phyloP scores from a whole-genome alignment of 2,888 invertebrate species.

The Cheilosia grossa region DNA sequence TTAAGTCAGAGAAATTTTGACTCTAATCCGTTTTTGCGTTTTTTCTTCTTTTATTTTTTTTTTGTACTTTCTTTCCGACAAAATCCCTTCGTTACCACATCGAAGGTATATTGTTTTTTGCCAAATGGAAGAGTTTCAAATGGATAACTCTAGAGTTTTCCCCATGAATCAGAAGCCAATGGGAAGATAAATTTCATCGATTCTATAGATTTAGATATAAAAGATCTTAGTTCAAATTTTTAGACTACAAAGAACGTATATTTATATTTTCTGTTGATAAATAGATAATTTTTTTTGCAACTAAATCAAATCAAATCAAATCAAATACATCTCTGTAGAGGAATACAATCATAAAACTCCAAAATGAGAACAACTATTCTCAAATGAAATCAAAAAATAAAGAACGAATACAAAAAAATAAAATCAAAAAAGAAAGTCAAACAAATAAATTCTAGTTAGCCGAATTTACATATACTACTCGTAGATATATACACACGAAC shows the following conservation, averaged over 20 bases:
- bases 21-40: slow-evolving; percentile 59
- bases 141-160: slow-evolving; percentile 88
- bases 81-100: slow-evolving; percentile 38
- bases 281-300: slow-evolving; percentile 33
- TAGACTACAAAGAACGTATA: slow-evolving; percentile 14
- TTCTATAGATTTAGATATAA: slow-evolving; percentile 23
- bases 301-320: slow-evolving; percentile 16
- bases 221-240: slow-evolving; percentile 52
- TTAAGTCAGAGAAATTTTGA: slow-evolving; percentile 41
- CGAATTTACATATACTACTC: slow-evolving; percentile 59
- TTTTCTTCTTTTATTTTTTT: slow-evolving; percentile 26
- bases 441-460: slow-evolving; percentile 56
- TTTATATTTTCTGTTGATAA: slow-evolving; percentile 41
- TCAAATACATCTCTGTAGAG: slow-evolving; percentile 62
- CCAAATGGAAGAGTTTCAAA: slow-evolving; percentile 93
- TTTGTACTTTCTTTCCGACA: slow-evolving; percentile 20
- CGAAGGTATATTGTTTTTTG: slow-evolving; percentile 92
- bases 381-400: slow-evolving; percentile 16
- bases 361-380: slow-evolving; percentile 15
- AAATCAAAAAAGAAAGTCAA: slow-evolving; percentile 22
- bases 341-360: slow-evolving; percentile 30
- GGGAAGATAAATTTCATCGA: slow-evolving; percentile 77
- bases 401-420: slow-evolving; percentile 16
- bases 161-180: slow-evolving; percentile 79
- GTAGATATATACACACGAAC: slow-evolving; percentile 39